Evolutionary conservation across 2,888 invertebrate genomes (phyloP), one percentile per base, ranked within the genome.

Genomic region (Syritta pipiens): DNA sequence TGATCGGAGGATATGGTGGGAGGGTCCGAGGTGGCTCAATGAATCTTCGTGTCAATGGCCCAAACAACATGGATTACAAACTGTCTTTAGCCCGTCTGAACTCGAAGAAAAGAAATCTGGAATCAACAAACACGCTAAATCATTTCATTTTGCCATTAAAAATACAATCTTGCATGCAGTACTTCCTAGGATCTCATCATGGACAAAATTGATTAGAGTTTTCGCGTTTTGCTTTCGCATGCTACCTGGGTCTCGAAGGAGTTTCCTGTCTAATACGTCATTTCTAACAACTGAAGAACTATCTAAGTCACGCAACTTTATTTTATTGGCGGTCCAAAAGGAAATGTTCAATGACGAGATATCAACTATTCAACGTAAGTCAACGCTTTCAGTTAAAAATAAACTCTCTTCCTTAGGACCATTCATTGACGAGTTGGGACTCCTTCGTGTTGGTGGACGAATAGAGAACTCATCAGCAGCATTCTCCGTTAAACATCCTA

Each of bases 21-120:
- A 20, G 2, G 49, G 62, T 0, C 35, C 49, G 9, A 4, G 3
- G 3, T 62, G 49, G 37, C 40, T 49, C 4, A 12, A 9, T 9
- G 6, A 9, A 5, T 12, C 32, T 3, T 10, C 12, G 14, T 35
- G 6, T 32, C 1, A 2, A 6, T 35, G 3, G 35, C 48, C 5
- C 2, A 40, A 14, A 1, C 26, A 26, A 35, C 14, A 14, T 14
- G 14, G n/a, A n/a, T n/a, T n/a, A n/a, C n/a, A n/a, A n/a, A n/a
- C n/a, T n/a, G n/a, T n/a, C n/a, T n/a, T n/a, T n/a, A n/a, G n/a
- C n/a, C n/a, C n/a, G n/a, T n/a, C n/a, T 4, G 24, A 46, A 12
- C 24, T 51, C 10, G 12, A 24, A 2, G 40, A 19, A 55, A 55
- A 19, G 26, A 37, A 55, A 40, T 5, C 30, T 26, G 46, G 46